These are phyloP conservation scores for Paraplagusia blochii DNA, from an alignment of 2,113 vertebrate genomes.

Conservation along the genomic window DNA sequence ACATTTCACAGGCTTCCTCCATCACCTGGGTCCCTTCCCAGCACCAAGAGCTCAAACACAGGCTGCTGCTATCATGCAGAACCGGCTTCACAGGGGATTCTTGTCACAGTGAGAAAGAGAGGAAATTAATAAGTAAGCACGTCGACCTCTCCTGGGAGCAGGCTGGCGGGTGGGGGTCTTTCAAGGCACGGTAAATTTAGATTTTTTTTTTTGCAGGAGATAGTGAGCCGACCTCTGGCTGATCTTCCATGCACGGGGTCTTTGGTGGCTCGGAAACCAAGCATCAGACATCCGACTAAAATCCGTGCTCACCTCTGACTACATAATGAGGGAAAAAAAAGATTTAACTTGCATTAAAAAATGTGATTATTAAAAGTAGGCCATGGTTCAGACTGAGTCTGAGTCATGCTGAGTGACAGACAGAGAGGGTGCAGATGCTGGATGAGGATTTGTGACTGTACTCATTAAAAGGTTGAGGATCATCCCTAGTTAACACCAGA, in stretches of 20 bases:
- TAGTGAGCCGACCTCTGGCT: neutral
- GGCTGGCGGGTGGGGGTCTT: conserved; percentile 1
- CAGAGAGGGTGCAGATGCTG: neutral
- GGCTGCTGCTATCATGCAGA: conserved; percentile 50
- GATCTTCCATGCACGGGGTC: conserved; percentile 17
- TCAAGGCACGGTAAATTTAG: conserved; percentile 10
- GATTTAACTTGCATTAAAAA: neutral
- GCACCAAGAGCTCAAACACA: conserved; percentile 27
- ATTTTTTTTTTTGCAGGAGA: conserved; percentile 17
- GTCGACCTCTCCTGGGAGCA: conserved; percentile 29
- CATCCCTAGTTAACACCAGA: neutral
- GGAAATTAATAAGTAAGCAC: conserved; percentile 53
- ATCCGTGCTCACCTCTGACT: neutral
- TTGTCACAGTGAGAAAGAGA: conserved; percentile 44
- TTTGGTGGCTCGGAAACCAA: conserved; percentile 2
- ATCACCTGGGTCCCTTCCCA: conserved; percentile 47
- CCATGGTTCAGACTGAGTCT: neutral
- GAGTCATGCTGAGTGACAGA: neutral
- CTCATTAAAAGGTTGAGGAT: neutral
- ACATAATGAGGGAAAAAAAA: conserved; percentile 3
- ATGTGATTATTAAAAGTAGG: conserved; percentile 2
- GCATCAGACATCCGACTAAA: conserved; percentile 3
- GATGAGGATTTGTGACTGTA: too few relatives aligned
- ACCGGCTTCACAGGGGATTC: conserved; percentile 49
- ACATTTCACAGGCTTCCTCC: conserved; percentile 49